Conservation (phyloP, 2,888 invertebrate genomes). For the Eupithecia subumbrata region DNA sequence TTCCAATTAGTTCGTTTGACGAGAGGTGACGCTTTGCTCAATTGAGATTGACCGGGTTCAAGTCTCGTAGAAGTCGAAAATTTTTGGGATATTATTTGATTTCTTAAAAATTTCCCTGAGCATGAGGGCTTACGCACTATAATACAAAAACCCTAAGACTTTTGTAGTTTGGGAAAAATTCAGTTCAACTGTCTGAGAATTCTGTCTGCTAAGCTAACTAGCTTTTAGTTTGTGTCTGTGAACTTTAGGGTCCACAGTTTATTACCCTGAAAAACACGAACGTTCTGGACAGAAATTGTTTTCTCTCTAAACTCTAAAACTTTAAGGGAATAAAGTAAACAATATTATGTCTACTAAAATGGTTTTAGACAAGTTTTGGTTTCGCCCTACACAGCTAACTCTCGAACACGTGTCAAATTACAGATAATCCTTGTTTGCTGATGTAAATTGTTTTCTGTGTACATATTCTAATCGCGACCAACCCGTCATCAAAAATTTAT, state of each 20-base stretch:
- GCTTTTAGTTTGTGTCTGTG: constrained; percentile 21
- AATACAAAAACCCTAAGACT: no score
- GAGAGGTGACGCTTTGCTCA: no score
- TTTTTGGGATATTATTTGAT: no score
- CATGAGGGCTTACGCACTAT: no score
- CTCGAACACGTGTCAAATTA: constrained; percentile 25
- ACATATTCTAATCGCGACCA: constrained; percentile 23
- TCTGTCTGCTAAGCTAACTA: neutral
- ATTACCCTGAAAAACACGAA: constrained; percentile 9
- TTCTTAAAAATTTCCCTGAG: no score
- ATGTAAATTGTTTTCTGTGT: constrained; percentile 32
- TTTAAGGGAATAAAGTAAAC: constrained; percentile 14
- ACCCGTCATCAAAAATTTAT: constrained; percentile 27
- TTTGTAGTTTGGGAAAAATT: neutral
- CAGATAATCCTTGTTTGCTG: constrained; percentile 28
- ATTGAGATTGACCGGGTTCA: no score
- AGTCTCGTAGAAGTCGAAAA: no score
- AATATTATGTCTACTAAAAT: constrained; percentile 15
- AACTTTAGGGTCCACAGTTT: constrained; percentile 7
- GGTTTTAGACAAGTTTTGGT: constrained; percentile 25
- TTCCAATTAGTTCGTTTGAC: no score
- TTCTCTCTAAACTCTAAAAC: constrained; percentile 11
- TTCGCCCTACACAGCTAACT: constrained; percentile 18
- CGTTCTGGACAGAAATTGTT: neutral
- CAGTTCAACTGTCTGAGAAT: neutral